Evolutionary conservation across 2,888 invertebrate species (phyloP).

Genomic region (Xylota segnis): DNA sequence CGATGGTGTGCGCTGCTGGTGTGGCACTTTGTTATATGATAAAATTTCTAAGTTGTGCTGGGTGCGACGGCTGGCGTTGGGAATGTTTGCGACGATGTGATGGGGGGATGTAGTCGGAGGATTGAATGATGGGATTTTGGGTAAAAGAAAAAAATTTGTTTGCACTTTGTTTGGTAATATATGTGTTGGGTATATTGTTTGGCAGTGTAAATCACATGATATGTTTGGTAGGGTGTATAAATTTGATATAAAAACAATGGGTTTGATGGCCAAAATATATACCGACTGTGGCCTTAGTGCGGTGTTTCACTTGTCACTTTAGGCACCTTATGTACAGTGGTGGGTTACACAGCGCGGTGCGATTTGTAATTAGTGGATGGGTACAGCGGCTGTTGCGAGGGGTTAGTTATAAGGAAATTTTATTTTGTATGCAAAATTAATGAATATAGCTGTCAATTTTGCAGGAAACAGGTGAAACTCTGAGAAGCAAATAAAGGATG

Average conservation of each 20-base stretch:
- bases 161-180: not conserved
- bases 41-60: slow-evolving; percentile 67
- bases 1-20: slow-evolving; percentile 76
- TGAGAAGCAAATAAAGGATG: too few relatives aligned
- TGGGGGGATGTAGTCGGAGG: too few relatives aligned
- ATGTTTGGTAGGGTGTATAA: slow-evolving; percentile 16
- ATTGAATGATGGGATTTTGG: slow-evolving; percentile 26
- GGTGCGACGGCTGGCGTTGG: slow-evolving; percentile 44
- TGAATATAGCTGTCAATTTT: not conserved
- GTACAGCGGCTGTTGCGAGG: slow-evolving; percentile 37
- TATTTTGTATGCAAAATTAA: not conserved
- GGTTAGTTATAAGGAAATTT: not conserved
- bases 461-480: too few relatives aligned
- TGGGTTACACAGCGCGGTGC: not conserved
- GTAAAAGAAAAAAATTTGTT: not conserved
- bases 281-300: slow-evolving; percentile 33
- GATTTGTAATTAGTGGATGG: not conserved
- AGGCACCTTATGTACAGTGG: slow-evolving; percentile 22
- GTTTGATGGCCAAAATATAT: slow-evolving; percentile 18
- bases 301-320: slow-evolving; percentile 66
- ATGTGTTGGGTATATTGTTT: not conserved
- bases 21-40: slow-evolving; percentile 58
- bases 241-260: not conserved
- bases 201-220: slow-evolving; percentile 48
- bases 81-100: slow-evolving; percentile 28